These are phyloP conservation scores for Subanguina moxae DNA, from an alignment of 1,140 invertebrate species.

Conservation along the genomic window DNA sequence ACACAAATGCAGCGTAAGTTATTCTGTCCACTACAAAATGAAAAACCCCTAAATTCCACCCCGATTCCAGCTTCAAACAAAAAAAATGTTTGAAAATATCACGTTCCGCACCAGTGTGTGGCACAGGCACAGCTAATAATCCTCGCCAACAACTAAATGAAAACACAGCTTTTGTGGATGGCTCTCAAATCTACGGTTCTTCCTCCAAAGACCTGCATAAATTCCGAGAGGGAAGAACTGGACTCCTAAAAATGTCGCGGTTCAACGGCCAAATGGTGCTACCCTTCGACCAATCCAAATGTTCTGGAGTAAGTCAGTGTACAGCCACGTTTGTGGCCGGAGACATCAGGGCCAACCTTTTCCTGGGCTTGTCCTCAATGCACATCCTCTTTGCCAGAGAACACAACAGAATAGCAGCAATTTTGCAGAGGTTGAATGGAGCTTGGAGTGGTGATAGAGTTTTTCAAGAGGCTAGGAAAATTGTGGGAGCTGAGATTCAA, in stretches of 20 bases:
- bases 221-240: conserved; percentile 57
- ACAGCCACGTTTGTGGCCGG: conserved; percentile 56
- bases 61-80: conserved; percentile 50
- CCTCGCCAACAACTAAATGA: conserved; percentile 57
- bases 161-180: conserved; percentile 55
- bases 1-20: conserved; percentile 49
- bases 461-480: conserved; percentile 64
- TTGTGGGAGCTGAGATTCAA: conserved; percentile 62
- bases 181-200: conserved; percentile 57
- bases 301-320: conserved; percentile 39
- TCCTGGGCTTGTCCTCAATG: conserved; percentile 56
- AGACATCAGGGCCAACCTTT: conserved; percentile 57
- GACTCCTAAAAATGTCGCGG: conserved; percentile 52
- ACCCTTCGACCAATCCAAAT: conserved; percentile 55
- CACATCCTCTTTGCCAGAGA: conserved; percentile 58
- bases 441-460: conserved; percentile 37
- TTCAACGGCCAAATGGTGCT: conserved; percentile 56
- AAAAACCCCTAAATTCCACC: not conserved
- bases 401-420: conserved; percentile 42
- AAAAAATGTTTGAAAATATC: conserved; percentile 56
- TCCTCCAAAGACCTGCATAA: conserved; percentile 56
- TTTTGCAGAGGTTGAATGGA: conserved; percentile 8
- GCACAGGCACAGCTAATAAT: conserved; percentile 36
- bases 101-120: conserved; percentile 55
- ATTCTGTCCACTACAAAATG: not conserved